A percentile compares a stretch with the other conserved stretches of the same genome.
Evolutionary conservation across 2,113 vertebrate species (phyloP).

Genomic region (Rana temporaria): DNA sequence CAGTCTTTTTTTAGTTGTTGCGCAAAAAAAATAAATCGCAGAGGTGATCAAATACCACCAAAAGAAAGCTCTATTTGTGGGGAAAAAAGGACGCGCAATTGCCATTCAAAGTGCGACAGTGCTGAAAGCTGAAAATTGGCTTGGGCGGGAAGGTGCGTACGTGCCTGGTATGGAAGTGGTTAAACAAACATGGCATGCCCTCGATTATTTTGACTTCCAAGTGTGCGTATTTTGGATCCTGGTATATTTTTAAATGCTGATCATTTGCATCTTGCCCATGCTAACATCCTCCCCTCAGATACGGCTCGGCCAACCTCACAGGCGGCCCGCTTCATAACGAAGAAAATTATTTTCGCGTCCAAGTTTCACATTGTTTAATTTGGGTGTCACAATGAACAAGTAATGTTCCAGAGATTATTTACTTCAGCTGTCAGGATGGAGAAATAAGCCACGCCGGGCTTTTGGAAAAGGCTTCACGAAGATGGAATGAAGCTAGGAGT

Average conservation of each 20-base stretch:
- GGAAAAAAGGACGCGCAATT: too few relatives aligned
- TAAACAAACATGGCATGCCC: not conserved
- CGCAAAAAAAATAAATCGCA: too few relatives aligned
- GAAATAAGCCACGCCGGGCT: slow-evolving; percentile 55
- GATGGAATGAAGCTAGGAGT: slow-evolving; percentile 60
- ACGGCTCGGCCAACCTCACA: not conserved
- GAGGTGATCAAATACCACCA: too few relatives aligned
- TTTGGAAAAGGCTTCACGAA: slow-evolving; percentile 61
- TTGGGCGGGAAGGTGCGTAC: too few relatives aligned
- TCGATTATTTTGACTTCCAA: not conserved
- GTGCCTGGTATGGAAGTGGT: too few relatives aligned
- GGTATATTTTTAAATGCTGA: too few relatives aligned
- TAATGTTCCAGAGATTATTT: slow-evolving; percentile 64
- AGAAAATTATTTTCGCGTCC: not conserved
- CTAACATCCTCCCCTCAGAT: not conserved
- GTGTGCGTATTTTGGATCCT: not conserved
- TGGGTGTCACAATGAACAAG: slow-evolving; percentile 54
- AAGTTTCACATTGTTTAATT: slow-evolving; percentile 56
- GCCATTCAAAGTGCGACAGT: too few relatives aligned
- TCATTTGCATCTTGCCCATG: not conserved
- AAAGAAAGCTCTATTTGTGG: too few relatives aligned
- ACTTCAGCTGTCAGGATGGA: slow-evolving; percentile 61
- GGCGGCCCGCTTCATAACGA: slow-evolving; percentile 2
- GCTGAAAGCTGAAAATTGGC: too few relatives aligned
- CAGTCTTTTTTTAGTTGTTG: too few relatives aligned